Conservation (phyloP, 1,140 invertebrate species). For the Zaprionus nigranus region DNA sequence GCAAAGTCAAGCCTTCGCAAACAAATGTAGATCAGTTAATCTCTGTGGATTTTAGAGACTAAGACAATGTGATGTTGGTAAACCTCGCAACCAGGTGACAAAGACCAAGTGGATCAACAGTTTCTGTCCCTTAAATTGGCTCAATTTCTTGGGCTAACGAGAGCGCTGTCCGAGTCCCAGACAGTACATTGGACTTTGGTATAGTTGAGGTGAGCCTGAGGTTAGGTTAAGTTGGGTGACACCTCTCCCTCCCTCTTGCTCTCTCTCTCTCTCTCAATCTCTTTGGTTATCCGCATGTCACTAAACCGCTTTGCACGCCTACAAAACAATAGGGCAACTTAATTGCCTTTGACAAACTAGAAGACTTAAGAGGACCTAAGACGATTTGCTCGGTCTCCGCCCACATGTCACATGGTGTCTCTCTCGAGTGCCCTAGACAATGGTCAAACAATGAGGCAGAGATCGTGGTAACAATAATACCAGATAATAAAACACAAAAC, state of each 20-base stretch:
- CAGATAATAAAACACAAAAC: conserved; percentile 33
- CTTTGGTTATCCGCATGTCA: conserved; percentile 3
- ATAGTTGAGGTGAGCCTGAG: not conserved
- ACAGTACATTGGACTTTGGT: not conserved
- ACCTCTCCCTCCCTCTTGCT: not conserved
- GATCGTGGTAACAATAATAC: conserved; percentile 23
- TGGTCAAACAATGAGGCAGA: conserved; percentile 12
- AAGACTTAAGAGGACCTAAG: conserved; percentile 38
- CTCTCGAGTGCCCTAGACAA: conserved; percentile 53
- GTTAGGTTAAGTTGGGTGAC: conserved; percentile 1
- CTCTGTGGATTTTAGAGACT: not conserved
- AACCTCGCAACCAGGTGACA: conserved; percentile 28
- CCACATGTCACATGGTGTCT: conserved; percentile 39
- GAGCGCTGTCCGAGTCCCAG: conserved; percentile 37
- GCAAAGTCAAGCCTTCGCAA: conserved; percentile 15
- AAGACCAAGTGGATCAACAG: conserved; percentile 25
- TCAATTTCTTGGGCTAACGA: conserved; percentile 65
- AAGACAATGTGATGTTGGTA: conserved; percentile 51
- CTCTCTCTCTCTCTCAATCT: not conserved
- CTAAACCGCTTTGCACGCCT: conserved; percentile 66
- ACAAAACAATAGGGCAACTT: conserved; percentile 47
- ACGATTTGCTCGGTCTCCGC: conserved; percentile 60
- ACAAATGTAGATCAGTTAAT: conserved; percentile 19
- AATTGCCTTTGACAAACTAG: conserved; percentile 71
- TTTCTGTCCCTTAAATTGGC: conserved; percentile 56